A percentile compares a stretch with the other conserved stretches of the same genome.
phyloP scores from a whole-genome alignment of 2,888 invertebrate species.

The Diadromus collaris region DNA sequence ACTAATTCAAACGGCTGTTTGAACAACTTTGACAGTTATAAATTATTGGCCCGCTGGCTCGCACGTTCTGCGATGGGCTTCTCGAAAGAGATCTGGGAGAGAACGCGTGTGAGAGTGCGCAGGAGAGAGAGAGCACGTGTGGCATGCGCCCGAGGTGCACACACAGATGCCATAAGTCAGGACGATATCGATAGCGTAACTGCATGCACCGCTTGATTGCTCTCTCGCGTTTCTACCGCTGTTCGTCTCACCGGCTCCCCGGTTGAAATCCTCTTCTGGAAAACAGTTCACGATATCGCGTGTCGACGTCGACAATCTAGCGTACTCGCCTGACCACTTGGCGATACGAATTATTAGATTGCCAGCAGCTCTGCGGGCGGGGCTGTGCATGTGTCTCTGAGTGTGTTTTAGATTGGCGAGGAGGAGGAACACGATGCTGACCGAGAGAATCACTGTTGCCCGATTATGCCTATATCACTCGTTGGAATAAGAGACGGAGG shows the following conservation, averaged over 20 bases:
- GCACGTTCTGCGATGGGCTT: slow-evolving; percentile 38
- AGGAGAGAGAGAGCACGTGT: slow-evolving; percentile 35
- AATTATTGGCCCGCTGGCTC: slow-evolving; percentile 59
- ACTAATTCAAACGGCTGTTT: slow-evolving; percentile 66
- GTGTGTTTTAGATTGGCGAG: slow-evolving; percentile 41
- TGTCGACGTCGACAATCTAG: slow-evolving; percentile 48
- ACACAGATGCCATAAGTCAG: slow-evolving; percentile 46
- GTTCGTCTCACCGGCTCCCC: slow-evolving; percentile 12
- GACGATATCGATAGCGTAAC: slow-evolving; percentile 57
- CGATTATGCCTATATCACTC: slow-evolving; percentile 23
- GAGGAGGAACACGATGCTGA: slow-evolving; percentile 25
- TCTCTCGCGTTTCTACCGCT: slow-evolving; percentile 45
- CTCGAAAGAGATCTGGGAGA: slow-evolving; percentile 1
- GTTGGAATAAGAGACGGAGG: slow-evolving; percentile 9
- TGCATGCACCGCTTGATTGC: slow-evolving; percentile 58
- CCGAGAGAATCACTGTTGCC: slow-evolving; percentile 22
- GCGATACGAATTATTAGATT: slow-evolving; percentile 55
- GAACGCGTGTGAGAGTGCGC: not conserved
- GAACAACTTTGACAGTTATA: slow-evolving; percentile 66
- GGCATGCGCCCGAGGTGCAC: slow-evolving; percentile 32
- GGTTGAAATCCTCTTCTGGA: slow-evolving; percentile 28
- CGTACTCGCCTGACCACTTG: slow-evolving; percentile 44
- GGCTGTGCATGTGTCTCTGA: not conserved
- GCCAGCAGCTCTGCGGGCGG: slow-evolving; percentile 16
- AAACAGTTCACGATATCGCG: slow-evolving; percentile 61